These are phyloP conservation scores for Willowsia nigromaculata DNA, from an alignment of 2,888 invertebrate species.

Conservation along the genomic window DNA sequence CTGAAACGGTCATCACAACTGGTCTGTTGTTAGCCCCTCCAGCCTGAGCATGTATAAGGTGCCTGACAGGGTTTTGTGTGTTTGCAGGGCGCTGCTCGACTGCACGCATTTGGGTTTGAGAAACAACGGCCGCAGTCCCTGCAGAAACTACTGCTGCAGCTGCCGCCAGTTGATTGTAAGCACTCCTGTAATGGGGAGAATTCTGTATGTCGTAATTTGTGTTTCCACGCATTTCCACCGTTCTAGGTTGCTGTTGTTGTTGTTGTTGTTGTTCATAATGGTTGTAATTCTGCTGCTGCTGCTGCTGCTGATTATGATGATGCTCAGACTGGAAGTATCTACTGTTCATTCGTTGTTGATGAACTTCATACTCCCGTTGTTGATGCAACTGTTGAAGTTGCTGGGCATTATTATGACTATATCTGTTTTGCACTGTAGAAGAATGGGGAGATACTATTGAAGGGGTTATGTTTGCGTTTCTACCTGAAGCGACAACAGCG, in stretches of 20 bases:
- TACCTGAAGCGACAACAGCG: background rate
- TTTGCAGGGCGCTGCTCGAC: background rate
- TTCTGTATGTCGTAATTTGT: conserved; percentile 50
- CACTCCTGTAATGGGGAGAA: conserved; percentile 31
- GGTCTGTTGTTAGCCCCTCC: background rate
- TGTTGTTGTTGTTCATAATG: conserved; percentile 18
- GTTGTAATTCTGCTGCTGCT: background rate
- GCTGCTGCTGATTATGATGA: background rate
- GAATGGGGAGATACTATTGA: background rate
- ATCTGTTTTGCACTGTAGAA: conserved; percentile 21
- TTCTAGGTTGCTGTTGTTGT: conserved; percentile 1
- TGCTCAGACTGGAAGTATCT: background rate
- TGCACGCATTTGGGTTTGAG: background rate
- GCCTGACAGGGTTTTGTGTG: background rate
- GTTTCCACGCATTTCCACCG: background rate
- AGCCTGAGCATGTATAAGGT: background rate
- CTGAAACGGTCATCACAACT: conserved; percentile 10
- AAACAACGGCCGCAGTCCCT: background rate
- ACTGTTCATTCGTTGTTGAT: background rate
- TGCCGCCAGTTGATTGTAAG: conserved; percentile 58
- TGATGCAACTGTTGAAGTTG: conserved; percentile 43
- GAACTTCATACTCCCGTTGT: background rate
- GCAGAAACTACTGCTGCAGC: conserved; percentile 38
- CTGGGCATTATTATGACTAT: conserved; percentile 35
- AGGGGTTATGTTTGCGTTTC: background rate